Percentiles rank a stretch among this genome's conserved stretches.
Evolutionary conservation across 2,888 invertebrate species (phyloP).

Genomic region (Drosophila borealis): DNA sequence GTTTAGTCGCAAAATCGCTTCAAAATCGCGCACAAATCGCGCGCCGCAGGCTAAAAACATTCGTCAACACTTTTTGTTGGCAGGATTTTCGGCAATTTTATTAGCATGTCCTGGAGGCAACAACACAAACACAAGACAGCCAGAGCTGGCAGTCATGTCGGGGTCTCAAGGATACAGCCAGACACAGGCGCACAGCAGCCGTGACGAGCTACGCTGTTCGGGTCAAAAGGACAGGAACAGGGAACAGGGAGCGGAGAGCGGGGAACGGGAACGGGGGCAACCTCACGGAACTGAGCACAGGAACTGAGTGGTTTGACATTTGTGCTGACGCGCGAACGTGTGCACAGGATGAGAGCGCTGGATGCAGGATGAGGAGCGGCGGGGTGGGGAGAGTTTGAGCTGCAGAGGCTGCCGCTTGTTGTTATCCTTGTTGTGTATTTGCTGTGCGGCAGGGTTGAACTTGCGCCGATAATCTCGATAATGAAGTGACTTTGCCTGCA

Average conservation of each 20-base stretch:
- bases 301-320: slow-evolving; percentile 80
- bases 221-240: slow-evolving; percentile 16
- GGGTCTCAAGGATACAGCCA: slow-evolving; percentile 68
- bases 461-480: slow-evolving; percentile 82
- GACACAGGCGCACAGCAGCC: slow-evolving; percentile 75
- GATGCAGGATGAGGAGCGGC: slow-evolving; percentile 23
- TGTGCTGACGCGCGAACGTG: slow-evolving; percentile 82
- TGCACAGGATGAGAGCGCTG: slow-evolving; percentile 60
- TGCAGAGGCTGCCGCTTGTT: slow-evolving; percentile 35
- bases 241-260: too few relatives aligned
- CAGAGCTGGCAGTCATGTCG: slow-evolving; percentile 15
- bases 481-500: slow-evolving; percentile 80
- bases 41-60: slow-evolving; percentile 50
- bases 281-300: slow-evolving; percentile 36
- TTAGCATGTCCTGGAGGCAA: slow-evolving; percentile 73
- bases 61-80: slow-evolving; percentile 71
- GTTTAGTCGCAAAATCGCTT: slow-evolving; percentile 59
- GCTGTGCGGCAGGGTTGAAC: slow-evolving; percentile 72
- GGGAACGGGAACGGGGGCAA: slow-evolving; percentile 2
- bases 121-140: slow-evolving; percentile 18
- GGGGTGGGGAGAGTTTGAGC: neutral
- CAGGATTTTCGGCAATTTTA: slow-evolving; percentile 72
- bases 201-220: slow-evolving; percentile 34
- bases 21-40: slow-evolving; percentile 58
- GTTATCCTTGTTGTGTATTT: slow-evolving; percentile 56